Evolutionary conservation across 2,113 vertebrate species (phyloP).

Genomic region (Bettongia penicillata): DNA sequence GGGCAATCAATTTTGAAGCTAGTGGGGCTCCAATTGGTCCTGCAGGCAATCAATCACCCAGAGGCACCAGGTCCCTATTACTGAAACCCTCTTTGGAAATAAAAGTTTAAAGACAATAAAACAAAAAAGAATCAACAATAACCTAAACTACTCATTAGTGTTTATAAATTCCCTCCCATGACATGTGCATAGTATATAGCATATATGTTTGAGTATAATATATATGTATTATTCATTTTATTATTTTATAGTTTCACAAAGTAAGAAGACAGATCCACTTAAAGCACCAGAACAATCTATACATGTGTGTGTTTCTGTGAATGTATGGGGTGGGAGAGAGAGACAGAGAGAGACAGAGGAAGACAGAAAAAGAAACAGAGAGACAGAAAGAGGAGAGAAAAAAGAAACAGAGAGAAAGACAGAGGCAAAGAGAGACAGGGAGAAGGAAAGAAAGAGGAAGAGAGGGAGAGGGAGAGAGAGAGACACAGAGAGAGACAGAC

Average conservation of each 20-base stretch:
- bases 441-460: background rate
- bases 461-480: background rate
- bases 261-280: background rate
- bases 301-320: background rate
- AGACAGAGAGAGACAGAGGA: background rate
- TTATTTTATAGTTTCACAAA: background rate
- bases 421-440: background rate
- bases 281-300: background rate
- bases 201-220: background rate
- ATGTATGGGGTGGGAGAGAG: background rate
- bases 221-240: background rate
- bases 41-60: conserved; percentile 87
- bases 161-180: conserved; percentile 58
- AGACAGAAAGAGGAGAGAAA: background rate
- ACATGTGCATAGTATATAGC: conserved; percentile 2
- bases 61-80: conserved; percentile 86
- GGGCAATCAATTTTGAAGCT: conserved; percentile 88
- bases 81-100: conserved; percentile 69
- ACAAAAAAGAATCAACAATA: background rate
- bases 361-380: background rate
- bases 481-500: background rate
- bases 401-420: background rate
- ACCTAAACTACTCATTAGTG: conserved; percentile 46
- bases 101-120: conserved; percentile 69
- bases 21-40: conserved; percentile 89